Evolutionary conservation across 2,113 vertebrate species (phyloP), one percentile per base, ranked within the genome.

Genomic region (Merops nubicus): DNA sequence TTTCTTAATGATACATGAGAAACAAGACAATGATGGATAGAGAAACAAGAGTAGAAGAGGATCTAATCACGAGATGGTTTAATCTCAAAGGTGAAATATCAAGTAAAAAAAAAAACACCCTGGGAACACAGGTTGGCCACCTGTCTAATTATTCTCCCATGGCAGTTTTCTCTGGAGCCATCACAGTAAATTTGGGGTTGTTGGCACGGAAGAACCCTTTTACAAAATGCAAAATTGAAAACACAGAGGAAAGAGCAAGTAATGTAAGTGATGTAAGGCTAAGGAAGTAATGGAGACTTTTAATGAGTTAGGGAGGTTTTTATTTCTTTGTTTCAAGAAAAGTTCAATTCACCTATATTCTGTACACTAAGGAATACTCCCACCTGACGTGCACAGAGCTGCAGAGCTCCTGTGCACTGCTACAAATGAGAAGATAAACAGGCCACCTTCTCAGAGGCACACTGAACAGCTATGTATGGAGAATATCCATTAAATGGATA

Each of bases 401-500:
- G 36, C 23, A 73, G 48, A 62, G 17, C 12, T 40, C 53, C 26
- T 73, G 20, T 62, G 38, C 59, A 48, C 5, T 29, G 34, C 45
- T 28, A 29, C 43, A 93, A 56, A 81, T 29, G 26, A 78, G 62
- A 67, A 89, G n/a, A 89, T 48, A 78, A 97, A 94, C 83, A 85
- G 51, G 82, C 45, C 8, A 19, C 77, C 45, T 70, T 84, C 50
- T 85, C 67, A 42, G 83, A 91, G 62, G 19, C 87, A 79, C 3
- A 19, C 9, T 29, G 51, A 79, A 75, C 84, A 93, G 40, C 68
- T 60, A 40, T 40, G 40, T 43, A 60, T 84, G 51, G 33, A 89
- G 88, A 89, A 85, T 60, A 85, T 57, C 67, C 54, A 89, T 89
- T 95, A 89, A 94, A 83, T 12, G 64, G 60, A 53, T 89, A 95